Base-by-base conservation (phyloP, 1,140 invertebrate species). In the Andrena cerasifolii region DNA sequence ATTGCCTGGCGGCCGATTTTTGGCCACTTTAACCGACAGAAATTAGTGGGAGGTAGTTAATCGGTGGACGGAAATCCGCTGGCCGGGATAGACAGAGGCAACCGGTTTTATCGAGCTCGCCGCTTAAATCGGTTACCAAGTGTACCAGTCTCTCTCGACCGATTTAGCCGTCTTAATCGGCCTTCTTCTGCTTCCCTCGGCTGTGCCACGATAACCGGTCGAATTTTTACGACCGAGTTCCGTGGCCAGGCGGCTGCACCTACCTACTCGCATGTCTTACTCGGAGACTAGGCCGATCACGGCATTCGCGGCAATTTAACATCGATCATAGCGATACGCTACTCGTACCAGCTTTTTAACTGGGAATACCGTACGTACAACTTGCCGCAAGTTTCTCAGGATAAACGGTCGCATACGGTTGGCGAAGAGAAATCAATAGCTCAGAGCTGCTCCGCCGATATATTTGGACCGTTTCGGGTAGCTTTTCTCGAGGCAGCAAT, bases 41-140 rank as follows among this genome's bases (percentile, higher is more conserved):
- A 65, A 74, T 54, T 53, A 74, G 3, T n/a, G 61, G 6, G 8
- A 5, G 47, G 0, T 24, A 16, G 6, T 14, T 66, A 21, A 54
- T 33, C 36, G 56, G 7, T 6, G 6, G 4, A n/a, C 12, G 21
- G 49, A 72, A 72, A 70, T 70, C 68, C 43, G 31, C 21, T 18
- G 28, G 36, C 43, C 65, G n/a, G 21, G n/a, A 31, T 53, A 36
- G 47, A 47, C n/a, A 21, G 47, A 8, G 53, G 31, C 2, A 67
- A 67, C 51, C 62, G 62, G 72, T 75, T 75, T 18, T 33, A 72
- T 33, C 12, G 16, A 36, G 61, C 18, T 45, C 21, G 43, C 40
- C 12, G 36, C 6, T 51, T 5, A 49, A 49, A 63, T 73, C 58
- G 70, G 16, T 63, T 63, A 40, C 24, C 16, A 3, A 4, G 14